phyloP scores from a whole-genome alignment of 2,113 vertebrate genomes.

The Sphyrna mokarran region DNA sequence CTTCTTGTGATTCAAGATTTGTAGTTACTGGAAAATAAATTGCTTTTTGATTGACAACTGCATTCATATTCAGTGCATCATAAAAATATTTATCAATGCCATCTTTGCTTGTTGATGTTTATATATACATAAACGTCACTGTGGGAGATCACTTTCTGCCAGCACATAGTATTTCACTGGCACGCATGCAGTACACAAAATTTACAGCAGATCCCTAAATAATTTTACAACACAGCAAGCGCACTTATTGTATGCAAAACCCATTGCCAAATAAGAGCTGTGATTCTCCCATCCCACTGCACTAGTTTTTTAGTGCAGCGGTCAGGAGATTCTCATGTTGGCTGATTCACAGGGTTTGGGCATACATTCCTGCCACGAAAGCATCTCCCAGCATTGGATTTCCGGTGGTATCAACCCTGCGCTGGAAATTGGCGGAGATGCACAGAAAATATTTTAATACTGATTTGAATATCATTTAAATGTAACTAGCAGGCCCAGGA shows the following conservation, averaged over 20 bases:
- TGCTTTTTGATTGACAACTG: neutral
- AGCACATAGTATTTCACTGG: neutral
- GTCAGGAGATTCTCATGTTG: no score
- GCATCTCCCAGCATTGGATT: no score
- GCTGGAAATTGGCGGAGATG: no score
- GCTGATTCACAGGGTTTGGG: no score
- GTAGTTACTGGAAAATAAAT: neutral
- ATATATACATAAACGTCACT: neutral
- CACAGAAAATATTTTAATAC: no score
- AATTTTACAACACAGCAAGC: neutral
- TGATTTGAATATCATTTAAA: no score
- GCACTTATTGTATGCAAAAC: neutral
- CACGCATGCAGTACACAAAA: neutral
- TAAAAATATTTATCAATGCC: neutral
- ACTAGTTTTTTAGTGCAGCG: no score
- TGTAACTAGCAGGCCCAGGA: no score
- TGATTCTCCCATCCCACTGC: no score
- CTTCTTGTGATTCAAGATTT: neutral
- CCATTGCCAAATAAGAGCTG: neutral
- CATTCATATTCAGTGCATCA: neutral
- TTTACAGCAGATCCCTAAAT: neutral
- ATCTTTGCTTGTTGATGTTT: neutral
- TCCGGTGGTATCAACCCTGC: no score
- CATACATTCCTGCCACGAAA: no score
- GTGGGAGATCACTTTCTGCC: neutral